Conservation (phyloP, 2,113 vertebrate genomes). For the Baryphthengus martii region DNA sequence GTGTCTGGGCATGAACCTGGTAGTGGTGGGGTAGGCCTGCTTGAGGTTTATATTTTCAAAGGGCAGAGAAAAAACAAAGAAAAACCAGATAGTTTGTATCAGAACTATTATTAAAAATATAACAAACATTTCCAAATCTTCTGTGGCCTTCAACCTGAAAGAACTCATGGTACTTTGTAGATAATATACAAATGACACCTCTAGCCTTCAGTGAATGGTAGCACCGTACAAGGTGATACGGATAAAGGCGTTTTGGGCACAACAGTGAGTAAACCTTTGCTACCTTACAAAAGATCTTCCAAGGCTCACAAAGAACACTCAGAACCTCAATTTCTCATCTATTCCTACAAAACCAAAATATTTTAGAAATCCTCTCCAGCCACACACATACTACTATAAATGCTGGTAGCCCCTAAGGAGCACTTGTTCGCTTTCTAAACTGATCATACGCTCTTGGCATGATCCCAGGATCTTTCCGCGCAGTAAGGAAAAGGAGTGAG, state of each 20-base stretch:
- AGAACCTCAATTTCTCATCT: neutral
- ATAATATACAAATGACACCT: neutral
- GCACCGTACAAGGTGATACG: neutral
- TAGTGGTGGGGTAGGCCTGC: neutral
- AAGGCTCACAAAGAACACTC: neutral
- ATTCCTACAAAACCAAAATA: neutral
- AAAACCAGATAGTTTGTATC: neutral
- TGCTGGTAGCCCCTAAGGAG: neutral
- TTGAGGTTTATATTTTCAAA: neutral
- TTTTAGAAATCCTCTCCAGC: neutral
- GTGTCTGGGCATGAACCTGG: neutral
- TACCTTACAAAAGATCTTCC: neutral
- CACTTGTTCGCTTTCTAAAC: neutral
- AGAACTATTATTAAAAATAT: neutral
- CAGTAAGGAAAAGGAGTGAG: neutral
- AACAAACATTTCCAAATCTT: neutral
- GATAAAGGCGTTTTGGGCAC: neutral
- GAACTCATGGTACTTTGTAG: neutral
- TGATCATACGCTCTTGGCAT: accelerated
- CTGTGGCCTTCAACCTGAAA: neutral
- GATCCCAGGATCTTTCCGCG: accelerated
- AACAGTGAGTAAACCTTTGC: neutral
- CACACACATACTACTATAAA: neutral
- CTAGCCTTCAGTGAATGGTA: neutral
- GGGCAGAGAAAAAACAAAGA: neutral